phyloP scores from a whole-genome alignment of 2,888 invertebrate genomes.

The Pollenia angustigena region DNA sequence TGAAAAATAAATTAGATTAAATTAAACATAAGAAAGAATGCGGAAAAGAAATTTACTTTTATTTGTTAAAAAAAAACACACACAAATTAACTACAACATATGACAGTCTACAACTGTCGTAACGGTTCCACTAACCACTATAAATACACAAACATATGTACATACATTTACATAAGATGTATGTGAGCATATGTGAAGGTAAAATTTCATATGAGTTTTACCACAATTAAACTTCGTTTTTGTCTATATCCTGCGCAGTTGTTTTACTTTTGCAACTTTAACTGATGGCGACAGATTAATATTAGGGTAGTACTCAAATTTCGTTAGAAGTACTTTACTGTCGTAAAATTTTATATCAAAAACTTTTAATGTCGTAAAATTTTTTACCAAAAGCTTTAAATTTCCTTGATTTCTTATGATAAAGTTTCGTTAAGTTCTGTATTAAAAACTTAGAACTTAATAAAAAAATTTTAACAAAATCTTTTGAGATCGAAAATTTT shows the following conservation, averaged over 20 bases:
- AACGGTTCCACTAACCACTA: slow-evolving; percentile 11
- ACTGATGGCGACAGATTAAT: neutral
- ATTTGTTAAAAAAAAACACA: neutral
- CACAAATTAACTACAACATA: slow-evolving; percentile 26
- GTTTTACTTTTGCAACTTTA: neutral
- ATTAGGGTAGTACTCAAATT: neutral
- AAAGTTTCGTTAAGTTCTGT: no score
- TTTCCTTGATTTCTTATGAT: no score
- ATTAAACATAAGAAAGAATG: slow-evolving; percentile 9
- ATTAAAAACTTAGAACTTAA: no score
- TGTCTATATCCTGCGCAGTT: neutral
- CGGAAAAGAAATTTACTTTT: neutral
- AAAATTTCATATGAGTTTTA: neutral
- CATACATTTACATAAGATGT: neutral
- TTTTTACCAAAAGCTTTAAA: no score
- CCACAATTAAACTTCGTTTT: slow-evolving; percentile 42
- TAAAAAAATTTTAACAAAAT: no score
- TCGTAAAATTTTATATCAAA: no score
- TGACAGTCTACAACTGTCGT: slow-evolving; percentile 46
- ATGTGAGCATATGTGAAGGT: neutral
- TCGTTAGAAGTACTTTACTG: no score
- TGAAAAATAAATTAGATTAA: slow-evolving; percentile 12
- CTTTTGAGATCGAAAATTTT: no score
- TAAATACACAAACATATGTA: neutral
- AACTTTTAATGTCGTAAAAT: no score